Evolutionary conservation across 2,888 invertebrate genomes (phyloP), one percentile per base, ranked within the genome.

Genomic region (Macrosiphum euphorbiae): DNA sequence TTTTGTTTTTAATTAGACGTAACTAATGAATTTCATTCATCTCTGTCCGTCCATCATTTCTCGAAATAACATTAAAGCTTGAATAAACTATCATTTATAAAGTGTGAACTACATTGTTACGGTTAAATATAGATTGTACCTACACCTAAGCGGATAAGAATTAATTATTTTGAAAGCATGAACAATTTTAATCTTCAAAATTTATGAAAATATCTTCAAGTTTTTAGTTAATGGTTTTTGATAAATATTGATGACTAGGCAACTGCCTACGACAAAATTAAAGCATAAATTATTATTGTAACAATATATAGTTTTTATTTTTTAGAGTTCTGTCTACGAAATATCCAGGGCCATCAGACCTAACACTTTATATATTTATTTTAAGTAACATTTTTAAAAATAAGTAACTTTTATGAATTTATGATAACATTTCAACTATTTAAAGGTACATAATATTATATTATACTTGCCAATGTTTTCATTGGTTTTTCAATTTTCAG

Each of bases 1-100:
- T 88, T 88, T 88, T 55, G 35, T 88, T 88, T 58, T 41, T 88
- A 88, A 88, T 58, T 41, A 55, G 35, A 78, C 78, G 35, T 90
- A 84, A 52, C 52, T 78, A 78, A 90, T 90, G 50, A 26, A 28
- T 52, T 26, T 16, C 26, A 61, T 84, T 90, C n/a, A 52, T 90
- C 35, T 78, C 35, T 90, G 26, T 84, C 78, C 26, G 78, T 84
- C 78, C 52, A 58, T 90, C 78, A 28, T 90, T 78, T 78, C 52
- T 28, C 35, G 13, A 35, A 50, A 90, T 78, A 44, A 78, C 78
- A 26, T 90, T 41, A 35, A 90, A 90, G 11, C 35, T 78, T 26
- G 52, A 90, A 78, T 47, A 78, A 84, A 90, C 78, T 41, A 50
- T 90, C 67, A 50, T 90, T 50, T 50, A 78, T 50, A 16, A 78